Percentiles rank a stretch among this genome's conserved stretches.
Evolutionary conservation across 2,888 invertebrate species (phyloP).

Genomic region (Sphaeridia pumilis): DNA sequence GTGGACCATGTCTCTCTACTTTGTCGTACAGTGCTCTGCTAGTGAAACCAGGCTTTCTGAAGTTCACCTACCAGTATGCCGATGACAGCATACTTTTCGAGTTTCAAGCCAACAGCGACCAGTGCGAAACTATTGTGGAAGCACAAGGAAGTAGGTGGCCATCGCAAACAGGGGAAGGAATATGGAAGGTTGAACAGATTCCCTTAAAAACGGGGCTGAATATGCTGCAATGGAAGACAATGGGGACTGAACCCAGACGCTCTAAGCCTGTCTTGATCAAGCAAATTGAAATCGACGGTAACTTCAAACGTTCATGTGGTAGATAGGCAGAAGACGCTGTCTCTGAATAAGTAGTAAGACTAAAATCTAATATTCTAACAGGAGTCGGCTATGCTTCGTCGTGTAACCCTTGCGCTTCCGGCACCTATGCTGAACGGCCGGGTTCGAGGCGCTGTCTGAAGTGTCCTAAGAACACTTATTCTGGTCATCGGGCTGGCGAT

Average conservation of each 20-base stretch:
- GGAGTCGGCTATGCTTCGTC: constrained; percentile 48
- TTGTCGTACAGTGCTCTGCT: constrained; percentile 46
- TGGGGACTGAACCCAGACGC: constrained; percentile 40
- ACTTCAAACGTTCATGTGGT: not conserved
- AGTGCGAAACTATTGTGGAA: constrained; percentile 43
- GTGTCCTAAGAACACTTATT: constrained; percentile 44
- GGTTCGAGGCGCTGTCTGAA: constrained; percentile 39
- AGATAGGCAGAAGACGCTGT: not conserved
- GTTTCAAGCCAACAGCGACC: constrained; percentile 45
- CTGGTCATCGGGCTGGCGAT: constrained; percentile 40
- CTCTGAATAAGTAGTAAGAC: not conserved
- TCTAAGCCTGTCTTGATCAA: constrained; percentile 42
- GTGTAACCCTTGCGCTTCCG: constrained; percentile 42
- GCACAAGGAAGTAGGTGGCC: constrained; percentile 42
- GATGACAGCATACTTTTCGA: constrained; percentile 43
- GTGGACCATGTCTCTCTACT: constrained; percentile 44
- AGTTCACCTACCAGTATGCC: constrained; percentile 45
- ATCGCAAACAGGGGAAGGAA: constrained; percentile 41
- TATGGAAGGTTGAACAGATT: constrained; percentile 42
- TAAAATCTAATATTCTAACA: constrained; percentile 27
- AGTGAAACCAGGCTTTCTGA: constrained; percentile 45
- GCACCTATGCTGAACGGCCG: constrained; percentile 40
- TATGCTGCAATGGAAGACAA: constrained; percentile 46
- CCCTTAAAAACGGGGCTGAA: constrained; percentile 44
- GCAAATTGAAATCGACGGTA: constrained; percentile 41